phyloP scores from a whole-genome alignment of 1,140 invertebrate genomes.

The Penaeus indicus region DNA sequence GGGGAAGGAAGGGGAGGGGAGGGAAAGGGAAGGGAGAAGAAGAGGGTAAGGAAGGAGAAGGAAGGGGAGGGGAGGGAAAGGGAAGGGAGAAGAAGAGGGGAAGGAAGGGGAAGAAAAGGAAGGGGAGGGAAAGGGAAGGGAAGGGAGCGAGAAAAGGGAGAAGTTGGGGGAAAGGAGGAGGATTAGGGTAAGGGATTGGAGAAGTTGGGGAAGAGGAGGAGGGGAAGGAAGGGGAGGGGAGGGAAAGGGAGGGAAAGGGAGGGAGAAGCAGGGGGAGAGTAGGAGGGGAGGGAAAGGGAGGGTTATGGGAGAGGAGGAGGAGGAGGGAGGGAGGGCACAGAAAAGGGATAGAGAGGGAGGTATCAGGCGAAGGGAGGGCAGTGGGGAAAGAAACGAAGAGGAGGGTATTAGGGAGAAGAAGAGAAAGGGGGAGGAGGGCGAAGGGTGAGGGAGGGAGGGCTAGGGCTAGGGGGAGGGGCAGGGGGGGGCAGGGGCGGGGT shows the following conservation, averaged over 20 bases:
- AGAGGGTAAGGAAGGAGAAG: not conserved
- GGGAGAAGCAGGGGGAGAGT: not conserved
- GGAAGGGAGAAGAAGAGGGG: not conserved
- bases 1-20: not conserved
- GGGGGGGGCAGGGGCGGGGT: not conserved
- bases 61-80: not conserved
- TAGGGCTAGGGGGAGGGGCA: not conserved
- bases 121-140: too few relatives aligned
- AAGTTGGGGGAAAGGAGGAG: not conserved
- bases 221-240: slow-evolving; percentile 16
- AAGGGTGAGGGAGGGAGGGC: not conserved
- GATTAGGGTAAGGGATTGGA: not conserved
- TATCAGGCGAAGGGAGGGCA: not conserved
- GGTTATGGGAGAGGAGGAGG: not conserved
- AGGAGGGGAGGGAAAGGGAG: too few relatives aligned
- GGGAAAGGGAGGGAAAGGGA: not conserved
- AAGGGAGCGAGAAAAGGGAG: not conserved
- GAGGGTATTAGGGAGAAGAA: too few relatives aligned
- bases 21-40: too few relatives aligned
- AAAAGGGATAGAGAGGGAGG: not conserved
- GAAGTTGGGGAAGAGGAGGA: not conserved
- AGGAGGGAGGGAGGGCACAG: not conserved
- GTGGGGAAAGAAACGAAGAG: not conserved
- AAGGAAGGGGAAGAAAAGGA: not conserved
- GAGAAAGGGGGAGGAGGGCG: too few relatives aligned